These are phyloP conservation scores for Myiotriccus ornatus DNA, from an alignment of 2,797 vertebrate species.

Conservation along the genomic window DNA sequence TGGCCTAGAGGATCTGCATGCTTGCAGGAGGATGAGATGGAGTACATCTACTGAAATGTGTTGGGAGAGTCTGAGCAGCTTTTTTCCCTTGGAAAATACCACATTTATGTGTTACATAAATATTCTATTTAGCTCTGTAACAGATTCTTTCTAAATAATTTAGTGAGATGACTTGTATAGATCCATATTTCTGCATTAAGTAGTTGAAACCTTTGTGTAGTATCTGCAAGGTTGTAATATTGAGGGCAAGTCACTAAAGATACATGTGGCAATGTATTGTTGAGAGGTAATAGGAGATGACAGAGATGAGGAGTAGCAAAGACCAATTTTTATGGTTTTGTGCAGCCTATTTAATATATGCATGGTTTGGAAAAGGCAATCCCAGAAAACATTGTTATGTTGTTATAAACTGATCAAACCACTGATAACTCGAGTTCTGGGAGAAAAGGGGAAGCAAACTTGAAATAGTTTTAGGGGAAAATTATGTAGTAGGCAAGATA, in stretches of 20 bases:
- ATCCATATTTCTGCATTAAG: background rate
- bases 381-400: background rate
- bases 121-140: background rate
- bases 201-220: background rate
- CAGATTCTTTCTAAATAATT: background rate
- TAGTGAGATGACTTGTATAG: background rate
- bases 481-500: background rate
- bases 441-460: background rate
- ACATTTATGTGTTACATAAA: background rate
- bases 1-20: background rate
- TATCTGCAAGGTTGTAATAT: background rate
- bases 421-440: background rate
- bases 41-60: background rate
- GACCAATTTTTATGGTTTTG: background rate
- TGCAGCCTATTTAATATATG: background rate
- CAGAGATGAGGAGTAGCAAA: background rate
- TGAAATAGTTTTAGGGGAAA: background rate
- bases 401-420: background rate
- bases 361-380: background rate
- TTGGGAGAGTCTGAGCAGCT: background rate
- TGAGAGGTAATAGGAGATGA: background rate
- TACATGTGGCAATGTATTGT: background rate
- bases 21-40: background rate
- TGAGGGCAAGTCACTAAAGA: background rate
- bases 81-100: background rate